Evolutionary conservation across 2,797 vertebrate genomes (phyloP).

Genomic region (Rhinichthys osculus): DNA sequence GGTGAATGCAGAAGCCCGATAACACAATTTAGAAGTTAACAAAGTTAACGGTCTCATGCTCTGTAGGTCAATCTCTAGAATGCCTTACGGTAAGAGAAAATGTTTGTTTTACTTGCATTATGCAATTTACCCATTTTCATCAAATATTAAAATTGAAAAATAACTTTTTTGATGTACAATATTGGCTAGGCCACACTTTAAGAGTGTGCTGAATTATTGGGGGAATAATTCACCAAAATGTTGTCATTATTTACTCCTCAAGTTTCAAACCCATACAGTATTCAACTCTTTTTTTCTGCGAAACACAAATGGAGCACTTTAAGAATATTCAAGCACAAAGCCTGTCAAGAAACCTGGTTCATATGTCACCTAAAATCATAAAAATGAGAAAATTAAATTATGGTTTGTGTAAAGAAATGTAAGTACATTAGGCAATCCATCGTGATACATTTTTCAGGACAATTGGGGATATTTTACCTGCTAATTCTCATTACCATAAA

Average conservation of each 20-base stretch:
- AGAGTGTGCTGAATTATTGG: not conserved
- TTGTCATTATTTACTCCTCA: not conserved
- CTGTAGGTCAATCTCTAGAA: not conserved
- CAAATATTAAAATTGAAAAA: not conserved
- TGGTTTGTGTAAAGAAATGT: not conserved
- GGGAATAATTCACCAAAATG: not conserved
- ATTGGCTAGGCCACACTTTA: not conserved
- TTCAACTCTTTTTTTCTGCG: not conserved
- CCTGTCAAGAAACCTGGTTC: not conserved
- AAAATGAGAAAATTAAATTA: not conserved
- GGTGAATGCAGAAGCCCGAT: constrained; percentile 11
- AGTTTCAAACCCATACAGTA: not conserved
- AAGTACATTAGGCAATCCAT: not conserved
- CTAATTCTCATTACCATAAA: not conserved
- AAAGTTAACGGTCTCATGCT: not conserved
- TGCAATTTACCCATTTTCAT: not conserved
- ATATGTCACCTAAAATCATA: not conserved
- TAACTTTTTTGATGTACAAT: not conserved
- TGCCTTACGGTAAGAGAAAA: not conserved
- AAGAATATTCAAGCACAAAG: not conserved
- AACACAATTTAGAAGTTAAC: constrained; percentile 26
- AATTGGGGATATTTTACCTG: not conserved
- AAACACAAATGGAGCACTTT: not conserved
- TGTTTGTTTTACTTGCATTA: constrained; percentile 4
- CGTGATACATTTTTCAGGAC: not conserved